These are phyloP conservation scores for Diaphora mendica DNA, from an alignment of 2,888 invertebrate genomes.

Conservation along the genomic window DNA sequence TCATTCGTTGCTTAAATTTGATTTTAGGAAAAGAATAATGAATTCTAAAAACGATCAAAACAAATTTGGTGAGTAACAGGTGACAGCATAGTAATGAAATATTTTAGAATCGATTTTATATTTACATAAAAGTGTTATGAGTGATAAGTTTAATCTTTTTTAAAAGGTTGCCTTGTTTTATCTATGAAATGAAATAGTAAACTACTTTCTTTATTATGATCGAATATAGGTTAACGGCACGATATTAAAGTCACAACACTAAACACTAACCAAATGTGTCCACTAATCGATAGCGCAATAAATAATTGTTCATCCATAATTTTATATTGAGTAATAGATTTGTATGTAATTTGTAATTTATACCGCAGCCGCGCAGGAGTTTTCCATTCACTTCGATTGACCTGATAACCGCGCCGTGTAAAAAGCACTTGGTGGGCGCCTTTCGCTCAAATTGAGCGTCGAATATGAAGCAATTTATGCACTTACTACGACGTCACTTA, in stretches of 20 bases:
- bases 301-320: constrained; percentile 38
- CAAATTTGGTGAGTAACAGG: neutral
- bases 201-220: neutral
- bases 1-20: neutral
- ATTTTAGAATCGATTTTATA: neutral
- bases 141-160: neutral
- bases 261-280: constrained; percentile 4
- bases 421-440: constrained; percentile 2
- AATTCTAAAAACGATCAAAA: neutral
- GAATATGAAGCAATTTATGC: neutral
- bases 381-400: constrained; percentile 17
- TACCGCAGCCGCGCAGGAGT: constrained; percentile 1
- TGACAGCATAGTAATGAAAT: neutral
- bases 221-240: neutral
- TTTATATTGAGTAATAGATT: constrained; percentile 23
- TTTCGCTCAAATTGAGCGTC: neutral
- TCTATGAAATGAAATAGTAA: neutral
- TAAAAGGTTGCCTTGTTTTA: too few relatives aligned
- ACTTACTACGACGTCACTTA: neutral
- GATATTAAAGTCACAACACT: neutral
- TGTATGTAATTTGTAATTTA: constrained; percentile 18
- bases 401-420: constrained; percentile 2
- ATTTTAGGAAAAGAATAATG: neutral
- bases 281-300: constrained; percentile 33
- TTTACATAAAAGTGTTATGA: neutral